Evolutionary conservation across 2,797 vertebrate genomes (phyloP), one percentile per base, ranked within the genome.

Genomic region (Salarias fasciatus): DNA sequence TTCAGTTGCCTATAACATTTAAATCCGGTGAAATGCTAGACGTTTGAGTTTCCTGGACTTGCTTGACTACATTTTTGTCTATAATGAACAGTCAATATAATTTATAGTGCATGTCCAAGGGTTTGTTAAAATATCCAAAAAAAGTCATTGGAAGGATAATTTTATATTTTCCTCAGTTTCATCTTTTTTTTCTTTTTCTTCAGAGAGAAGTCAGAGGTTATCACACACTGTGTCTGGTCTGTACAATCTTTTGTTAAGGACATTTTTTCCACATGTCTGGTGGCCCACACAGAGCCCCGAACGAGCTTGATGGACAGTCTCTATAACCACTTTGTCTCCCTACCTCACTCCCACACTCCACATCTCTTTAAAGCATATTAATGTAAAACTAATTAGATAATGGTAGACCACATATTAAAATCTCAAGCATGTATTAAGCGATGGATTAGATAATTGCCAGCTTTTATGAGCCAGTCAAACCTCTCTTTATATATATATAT

Each of bases 361-460:
- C 37, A 11, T 28, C 44, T 52, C 49, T 58, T 68, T 55, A 61
- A 51, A 48, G 11, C 42, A 15, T 38, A 61, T 51, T 69, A 18
- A 65, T 63, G 38, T 10, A 14, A 31, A 50, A 63, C 57, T 44
- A 66, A 75, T 47, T 52, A 41, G 52, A 66, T 55, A 38, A 66
- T 55, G 8, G 13, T 57, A 38, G n/a, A 42, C 38, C 14, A 28
- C 63, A 65, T 12, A 33, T 33, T 49, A 31, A 44, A 40, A 69
- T 62, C 9, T 43, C 12, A 51, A 44, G 31, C 18, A 41, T 28
- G 5, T 31, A 14, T 56, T 45, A 13, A 11, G 8, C 24, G 37
- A 44, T 42, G 11, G 47, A 59, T 68, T 56, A 13, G 3, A 71
- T 59, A 4, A 12, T 51, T 29, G 37, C 9, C 8, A 8, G 4